A percentile compares a stretch with the other conserved stretches of the same genome.
These are phyloP conservation scores for Tetragnatha montana DNA, from an alignment of 2,888 invertebrate species.

Conservation along the genomic window DNA sequence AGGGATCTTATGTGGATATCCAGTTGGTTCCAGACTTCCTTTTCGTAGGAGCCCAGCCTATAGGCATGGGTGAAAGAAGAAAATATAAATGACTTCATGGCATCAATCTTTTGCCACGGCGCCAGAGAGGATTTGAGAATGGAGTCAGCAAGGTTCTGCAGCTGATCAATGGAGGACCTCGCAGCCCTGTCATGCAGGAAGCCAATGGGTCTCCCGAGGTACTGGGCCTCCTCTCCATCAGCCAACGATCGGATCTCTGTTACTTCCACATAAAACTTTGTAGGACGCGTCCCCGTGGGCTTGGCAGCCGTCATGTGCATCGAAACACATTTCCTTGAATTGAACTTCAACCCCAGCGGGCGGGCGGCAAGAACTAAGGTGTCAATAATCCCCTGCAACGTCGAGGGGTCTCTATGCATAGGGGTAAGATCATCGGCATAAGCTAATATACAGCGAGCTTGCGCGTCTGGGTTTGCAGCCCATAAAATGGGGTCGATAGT, in stretches of 20 bases:
- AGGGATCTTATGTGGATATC: not conserved
- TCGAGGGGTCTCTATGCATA: too few relatives aligned
- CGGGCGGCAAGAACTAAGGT: too few relatives aligned
- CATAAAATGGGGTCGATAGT: too few relatives aligned
- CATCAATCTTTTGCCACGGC: constrained; percentile 2
- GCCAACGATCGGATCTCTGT: not conserved
- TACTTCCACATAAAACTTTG: not conserved
- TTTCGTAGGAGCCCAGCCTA: not conserved
- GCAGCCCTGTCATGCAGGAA: not conserved
- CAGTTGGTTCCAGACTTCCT: not conserved
- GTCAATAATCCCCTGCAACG: too few relatives aligned
- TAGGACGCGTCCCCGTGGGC: not conserved
- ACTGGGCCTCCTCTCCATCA: not conserved
- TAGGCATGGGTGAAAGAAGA: not conserved
- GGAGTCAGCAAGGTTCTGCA: not conserved
- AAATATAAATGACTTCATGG: not conserved
- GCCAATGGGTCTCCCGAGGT: not conserved
- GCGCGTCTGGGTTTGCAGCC: too few relatives aligned
- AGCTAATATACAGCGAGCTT: too few relatives aligned
- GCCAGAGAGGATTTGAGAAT: not conserved
- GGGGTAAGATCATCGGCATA: too few relatives aligned
- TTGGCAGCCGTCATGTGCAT: not conserved
- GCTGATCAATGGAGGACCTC: not conserved
- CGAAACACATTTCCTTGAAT: not conserved
- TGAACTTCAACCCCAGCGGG: not conserved